Evolutionary conservation across 2,797 vertebrate genomes (phyloP).

Genomic region (Lindbergichthys nudifrons): DNA sequence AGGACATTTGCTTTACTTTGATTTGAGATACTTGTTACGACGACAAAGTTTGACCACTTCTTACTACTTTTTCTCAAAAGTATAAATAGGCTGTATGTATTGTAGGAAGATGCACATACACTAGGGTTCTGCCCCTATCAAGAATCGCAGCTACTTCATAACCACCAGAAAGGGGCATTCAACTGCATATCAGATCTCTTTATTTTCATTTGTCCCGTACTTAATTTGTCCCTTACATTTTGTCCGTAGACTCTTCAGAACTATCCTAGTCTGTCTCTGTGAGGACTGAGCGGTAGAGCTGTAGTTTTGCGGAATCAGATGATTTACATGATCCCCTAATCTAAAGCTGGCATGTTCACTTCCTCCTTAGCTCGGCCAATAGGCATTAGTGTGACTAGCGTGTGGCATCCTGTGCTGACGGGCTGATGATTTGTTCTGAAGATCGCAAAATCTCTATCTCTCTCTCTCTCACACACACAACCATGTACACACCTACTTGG

Average conservation of each 20-base stretch:
- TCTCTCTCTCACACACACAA: background rate
- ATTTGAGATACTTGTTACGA: background rate
- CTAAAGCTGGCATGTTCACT: conserved; percentile 37
- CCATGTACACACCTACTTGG: conserved; percentile 15
- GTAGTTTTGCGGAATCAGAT: conserved; percentile 45
- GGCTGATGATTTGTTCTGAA: conserved; percentile 35
- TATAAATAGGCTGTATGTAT: background rate
- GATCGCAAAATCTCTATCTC: conserved; percentile 31
- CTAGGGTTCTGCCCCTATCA: conserved; percentile 14
- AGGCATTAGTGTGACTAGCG: conserved; percentile 58
- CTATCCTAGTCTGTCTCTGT: conserved; percentile 21
- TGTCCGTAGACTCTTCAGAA: conserved; percentile 26
- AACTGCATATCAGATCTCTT: conserved; percentile 21
- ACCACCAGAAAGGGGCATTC: conserved; percentile 22
- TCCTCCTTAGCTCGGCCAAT: conserved; percentile 44
- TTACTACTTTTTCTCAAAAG: background rate
- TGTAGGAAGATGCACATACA: background rate
- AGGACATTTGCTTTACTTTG: background rate
- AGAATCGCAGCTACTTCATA: conserved; percentile 26
- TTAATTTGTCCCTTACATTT: conserved; percentile 49
- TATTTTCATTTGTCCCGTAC: background rate
- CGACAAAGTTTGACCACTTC: background rate
- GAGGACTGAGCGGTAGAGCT: conserved; percentile 25
- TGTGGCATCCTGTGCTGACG: conserved; percentile 47
- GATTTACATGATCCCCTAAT: conserved; percentile 57